phyloP scores from a whole-genome alignment of 2,888 invertebrate genomes.

The Keiferia lycopersicella region DNA sequence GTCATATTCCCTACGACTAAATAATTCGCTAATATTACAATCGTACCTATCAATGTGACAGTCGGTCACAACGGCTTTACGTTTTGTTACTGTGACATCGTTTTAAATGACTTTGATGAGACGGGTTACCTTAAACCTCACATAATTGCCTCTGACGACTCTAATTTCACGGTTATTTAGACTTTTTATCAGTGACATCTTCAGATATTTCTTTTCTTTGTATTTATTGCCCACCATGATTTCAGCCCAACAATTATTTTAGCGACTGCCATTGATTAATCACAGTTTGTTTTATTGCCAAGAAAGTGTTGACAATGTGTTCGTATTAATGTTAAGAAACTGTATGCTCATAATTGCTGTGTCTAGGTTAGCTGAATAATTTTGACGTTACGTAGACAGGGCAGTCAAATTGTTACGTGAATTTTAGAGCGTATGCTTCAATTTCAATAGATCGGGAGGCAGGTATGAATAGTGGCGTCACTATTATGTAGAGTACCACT shows the following conservation, averaged over 20 bases:
- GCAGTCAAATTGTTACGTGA: background rate
- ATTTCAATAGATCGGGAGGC: slow-evolving; percentile 8
- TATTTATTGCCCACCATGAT: background rate
- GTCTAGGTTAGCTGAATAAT: background rate
- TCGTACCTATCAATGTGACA: no score
- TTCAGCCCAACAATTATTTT: slow-evolving; percentile 1
- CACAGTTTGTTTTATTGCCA: slow-evolving; percentile 16
- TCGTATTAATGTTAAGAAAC: background rate
- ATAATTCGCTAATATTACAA: no score
- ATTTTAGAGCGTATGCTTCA: background rate
- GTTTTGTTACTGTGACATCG: background rate
- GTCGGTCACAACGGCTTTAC: background rate
- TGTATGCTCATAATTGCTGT: background rate
- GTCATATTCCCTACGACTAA: no score
- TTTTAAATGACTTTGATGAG: background rate
- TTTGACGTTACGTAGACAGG: slow-evolving; percentile 1
- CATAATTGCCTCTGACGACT: slow-evolving; percentile 24
- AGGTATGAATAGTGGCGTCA: slow-evolving; percentile 16
- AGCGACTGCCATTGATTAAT: slow-evolving; percentile 17
- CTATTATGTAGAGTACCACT: slow-evolving; percentile 11
- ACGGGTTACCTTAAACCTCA: slow-evolving; percentile 24
- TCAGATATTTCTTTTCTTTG: slow-evolving; percentile 24
- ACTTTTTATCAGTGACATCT: slow-evolving; percentile 26
- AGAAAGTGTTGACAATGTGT: background rate
- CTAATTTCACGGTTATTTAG: slow-evolving; percentile 28